A percentile compares a stretch with the other conserved stretches of the same genome.
These are phyloP conservation scores for Parnassius mnemosyne DNA, from an alignment of 2,888 invertebrate genomes.

Conservation along the genomic window DNA sequence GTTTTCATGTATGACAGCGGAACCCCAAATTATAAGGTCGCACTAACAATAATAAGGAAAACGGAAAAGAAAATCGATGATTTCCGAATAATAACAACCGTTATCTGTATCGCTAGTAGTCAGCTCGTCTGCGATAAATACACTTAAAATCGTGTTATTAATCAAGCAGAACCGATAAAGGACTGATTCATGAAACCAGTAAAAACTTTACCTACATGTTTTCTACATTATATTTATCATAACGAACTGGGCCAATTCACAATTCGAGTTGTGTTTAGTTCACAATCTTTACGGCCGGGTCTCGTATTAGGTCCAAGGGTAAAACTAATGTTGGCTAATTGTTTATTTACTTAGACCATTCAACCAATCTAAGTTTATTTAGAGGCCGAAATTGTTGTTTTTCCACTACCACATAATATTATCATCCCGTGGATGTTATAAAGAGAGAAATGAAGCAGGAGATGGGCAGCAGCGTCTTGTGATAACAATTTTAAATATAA, in stretches of 20 bases:
- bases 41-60: constrained; percentile 24
- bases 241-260: not conserved
- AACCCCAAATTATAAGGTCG: not conserved
- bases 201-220: constrained; percentile 13
- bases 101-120: constrained; percentile 34
- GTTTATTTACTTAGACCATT: no score
- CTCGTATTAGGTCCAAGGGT: no score
- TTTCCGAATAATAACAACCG: constrained; percentile 7
- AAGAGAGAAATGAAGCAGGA: no score
- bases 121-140: constrained; percentile 37
- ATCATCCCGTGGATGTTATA: no score
- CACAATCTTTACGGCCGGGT: no score
- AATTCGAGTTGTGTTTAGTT: not conserved
- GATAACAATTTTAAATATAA: no score
- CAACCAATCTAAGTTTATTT: no score
- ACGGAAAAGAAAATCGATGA: constrained; percentile 2
- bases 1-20: no score
- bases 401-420: no score
- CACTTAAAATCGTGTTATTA: constrained; percentile 15
- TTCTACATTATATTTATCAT: constrained; percentile 28
- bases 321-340: no score
- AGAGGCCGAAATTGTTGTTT: no score
- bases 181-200: constrained; percentile 25
- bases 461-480: no score
- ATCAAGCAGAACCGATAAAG: constrained; percentile 28